Evolutionary conservation across 2,113 vertebrate genomes (phyloP).

Genomic region (Hippolais icterina): DNA sequence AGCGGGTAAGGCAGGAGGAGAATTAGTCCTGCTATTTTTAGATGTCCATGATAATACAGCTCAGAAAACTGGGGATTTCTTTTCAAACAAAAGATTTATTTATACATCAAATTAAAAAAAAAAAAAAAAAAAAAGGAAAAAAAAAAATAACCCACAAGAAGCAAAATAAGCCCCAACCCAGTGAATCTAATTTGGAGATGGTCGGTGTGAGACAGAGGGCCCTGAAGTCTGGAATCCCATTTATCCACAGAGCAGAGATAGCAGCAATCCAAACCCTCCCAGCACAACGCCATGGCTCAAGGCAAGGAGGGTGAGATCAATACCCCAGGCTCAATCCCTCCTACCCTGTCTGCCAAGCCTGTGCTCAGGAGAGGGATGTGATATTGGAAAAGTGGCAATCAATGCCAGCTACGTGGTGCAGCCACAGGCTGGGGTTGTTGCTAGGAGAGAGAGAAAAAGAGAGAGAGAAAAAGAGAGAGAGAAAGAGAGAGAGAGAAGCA

Average conservation of each 20-base stretch:
- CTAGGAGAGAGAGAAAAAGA: neutral
- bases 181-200: neutral
- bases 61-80: constrained; percentile 52
- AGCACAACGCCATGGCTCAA: neutral
- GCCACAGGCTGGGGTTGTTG: neutral
- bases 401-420: neutral
- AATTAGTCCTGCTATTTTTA: constrained; percentile 39
- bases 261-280: constrained; percentile 43
- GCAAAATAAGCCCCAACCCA: constrained; percentile 15
- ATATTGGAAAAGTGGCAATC: neutral
- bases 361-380: neutral
- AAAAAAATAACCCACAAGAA: neutral
- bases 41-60: constrained; percentile 41
- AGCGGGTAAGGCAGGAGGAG: constrained; percentile 36
- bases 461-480: neutral
- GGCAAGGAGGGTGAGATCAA: neutral
- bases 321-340: neutral
- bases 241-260: constrained; percentile 19
- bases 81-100: constrained; percentile 58
- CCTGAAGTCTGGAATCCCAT: constrained; percentile 5
- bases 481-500: neutral
- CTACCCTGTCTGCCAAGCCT: neutral
- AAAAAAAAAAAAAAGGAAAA: neutral
- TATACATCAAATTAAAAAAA: constrained; percentile 31
- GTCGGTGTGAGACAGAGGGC: constrained; percentile 28